Evolutionary conservation across 2,797 vertebrate species (phyloP).

Genomic region (Cichlasoma orientale): DNA sequence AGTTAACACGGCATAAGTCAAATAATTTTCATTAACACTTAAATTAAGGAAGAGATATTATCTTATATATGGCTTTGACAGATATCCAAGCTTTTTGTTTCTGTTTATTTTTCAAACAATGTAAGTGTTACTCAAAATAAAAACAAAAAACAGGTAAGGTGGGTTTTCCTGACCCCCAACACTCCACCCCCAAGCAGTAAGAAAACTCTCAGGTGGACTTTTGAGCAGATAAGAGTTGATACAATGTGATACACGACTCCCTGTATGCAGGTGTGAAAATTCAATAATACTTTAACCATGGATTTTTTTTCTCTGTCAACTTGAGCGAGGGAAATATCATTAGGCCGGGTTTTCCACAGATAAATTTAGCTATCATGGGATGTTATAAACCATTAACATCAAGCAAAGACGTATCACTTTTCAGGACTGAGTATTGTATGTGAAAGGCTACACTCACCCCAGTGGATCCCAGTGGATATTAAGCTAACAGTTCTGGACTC

Average conservation of each 20-base stretch:
- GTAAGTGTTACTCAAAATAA: not conserved
- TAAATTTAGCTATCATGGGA: constrained; percentile 60
- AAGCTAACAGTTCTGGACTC: constrained; percentile 67
- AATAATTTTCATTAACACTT: not conserved
- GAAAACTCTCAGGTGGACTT: constrained; percentile 50
- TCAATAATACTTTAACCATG: constrained; percentile 55
- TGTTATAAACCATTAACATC: constrained; percentile 70
- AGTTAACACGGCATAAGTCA: not conserved
- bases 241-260: constrained; percentile 55
- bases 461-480: constrained; percentile 73
- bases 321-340: constrained; percentile 59
- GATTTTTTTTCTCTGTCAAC: constrained; percentile 54
- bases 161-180: not conserved
- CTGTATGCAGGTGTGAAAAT: constrained; percentile 49
- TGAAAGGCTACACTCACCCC: constrained; percentile 73
- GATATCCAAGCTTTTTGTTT: not conserved
- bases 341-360: constrained; percentile 51
- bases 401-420: constrained; percentile 67
- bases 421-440: constrained; percentile 57
- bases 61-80: not conserved
- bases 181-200: not conserved
- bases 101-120: not conserved
- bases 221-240: constrained; percentile 36
- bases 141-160: not conserved
- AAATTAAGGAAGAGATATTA: not conserved